These are phyloP conservation scores for Scylla paramamosain DNA, from an alignment of 1,140 invertebrate species.

Conservation along the genomic window DNA sequence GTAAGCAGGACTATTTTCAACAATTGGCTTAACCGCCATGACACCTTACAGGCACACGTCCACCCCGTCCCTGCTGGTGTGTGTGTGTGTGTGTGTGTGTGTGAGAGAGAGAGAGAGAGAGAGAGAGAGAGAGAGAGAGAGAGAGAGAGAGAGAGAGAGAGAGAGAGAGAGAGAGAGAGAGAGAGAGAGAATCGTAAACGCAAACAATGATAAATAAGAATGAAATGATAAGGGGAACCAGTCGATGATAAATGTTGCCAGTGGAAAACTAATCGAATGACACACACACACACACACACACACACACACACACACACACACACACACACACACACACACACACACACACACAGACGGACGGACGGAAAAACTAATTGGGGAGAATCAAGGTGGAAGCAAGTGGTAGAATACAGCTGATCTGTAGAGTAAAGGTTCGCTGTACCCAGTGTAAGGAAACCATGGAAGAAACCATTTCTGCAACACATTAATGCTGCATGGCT, in stretches of 20 bases:
- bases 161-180: conserved; percentile 21
- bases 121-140: conserved; percentile 40
- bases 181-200: neutral
- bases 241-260: neutral
- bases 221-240: neutral
- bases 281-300: neutral
- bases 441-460: neutral
- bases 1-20: conserved; percentile 3
- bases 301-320: too few species aligned
- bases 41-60: neutral
- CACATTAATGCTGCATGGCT: neutral
- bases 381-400: neutral
- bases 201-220: neutral
- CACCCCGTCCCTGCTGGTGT: neutral
- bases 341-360: too few species aligned
- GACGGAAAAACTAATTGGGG: neutral
- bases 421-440: neutral
- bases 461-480: neutral
- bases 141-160: conserved; percentile 15
- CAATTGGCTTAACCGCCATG: neutral
- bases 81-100: neutral
- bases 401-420: neutral
- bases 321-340: too few species aligned
- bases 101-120: conserved; percentile 25
- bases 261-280: neutral